phyloP scores from a whole-genome alignment of 2,797 vertebrate genomes.

The Clamator glandarius region DNA sequence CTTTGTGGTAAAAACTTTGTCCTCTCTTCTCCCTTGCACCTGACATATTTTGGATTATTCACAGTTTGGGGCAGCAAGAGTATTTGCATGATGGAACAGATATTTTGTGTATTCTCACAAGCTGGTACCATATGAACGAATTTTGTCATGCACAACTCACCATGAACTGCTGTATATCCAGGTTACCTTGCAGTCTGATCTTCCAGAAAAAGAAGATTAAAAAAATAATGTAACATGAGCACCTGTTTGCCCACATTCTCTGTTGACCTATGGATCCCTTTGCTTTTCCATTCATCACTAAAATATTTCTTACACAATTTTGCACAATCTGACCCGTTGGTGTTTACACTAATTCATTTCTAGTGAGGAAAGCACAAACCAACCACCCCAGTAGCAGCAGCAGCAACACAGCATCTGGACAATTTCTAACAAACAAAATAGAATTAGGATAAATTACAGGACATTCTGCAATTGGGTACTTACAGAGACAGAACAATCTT shows the following conservation, averaged over 20 bases:
- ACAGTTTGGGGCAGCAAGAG: background rate
- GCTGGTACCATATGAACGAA: background rate
- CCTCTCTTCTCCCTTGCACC: slow-evolving; percentile 31
- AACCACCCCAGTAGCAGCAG: background rate
- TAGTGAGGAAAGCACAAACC: background rate
- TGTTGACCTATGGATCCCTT: background rate
- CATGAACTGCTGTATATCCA: background rate
- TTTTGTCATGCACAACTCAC: background rate
- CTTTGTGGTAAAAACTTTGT: background rate
- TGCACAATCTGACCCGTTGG: background rate
- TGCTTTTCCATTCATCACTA: background rate
- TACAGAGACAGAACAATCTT: background rate
- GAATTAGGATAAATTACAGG: background rate
- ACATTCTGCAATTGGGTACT: background rate
- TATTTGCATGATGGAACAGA: slow-evolving; percentile 38
- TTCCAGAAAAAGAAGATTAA: background rate
- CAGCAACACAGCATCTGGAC: background rate
- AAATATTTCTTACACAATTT: background rate
- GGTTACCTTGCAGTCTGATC: background rate
- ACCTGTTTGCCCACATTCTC: background rate
- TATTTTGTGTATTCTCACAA: slow-evolving; percentile 8
- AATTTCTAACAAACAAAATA: background rate
- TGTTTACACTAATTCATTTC: background rate
- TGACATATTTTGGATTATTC: slow-evolving; percentile 50
- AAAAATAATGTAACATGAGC: background rate